A percentile compares a stretch with the other conserved stretches of the same genome.
Evolutionary conservation across 2,888 invertebrate species (phyloP).

Genomic region (Elysia crispata): DNA sequence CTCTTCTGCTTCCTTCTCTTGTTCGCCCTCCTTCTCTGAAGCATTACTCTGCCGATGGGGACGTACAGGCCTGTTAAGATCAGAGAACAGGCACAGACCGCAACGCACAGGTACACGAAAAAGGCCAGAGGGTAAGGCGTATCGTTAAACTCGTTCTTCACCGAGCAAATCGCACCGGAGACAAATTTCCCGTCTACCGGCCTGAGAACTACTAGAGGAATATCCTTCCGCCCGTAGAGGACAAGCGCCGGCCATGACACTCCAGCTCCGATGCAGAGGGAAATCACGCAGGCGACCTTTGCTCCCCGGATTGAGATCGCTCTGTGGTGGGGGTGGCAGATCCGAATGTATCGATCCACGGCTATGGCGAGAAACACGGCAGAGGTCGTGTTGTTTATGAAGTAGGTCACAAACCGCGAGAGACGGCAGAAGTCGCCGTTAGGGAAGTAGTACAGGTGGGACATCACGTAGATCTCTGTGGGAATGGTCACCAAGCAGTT

Average conservation of each 20-base stretch:
- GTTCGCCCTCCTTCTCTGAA: conserved; percentile 49
- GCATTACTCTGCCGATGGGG: conserved; percentile 53
- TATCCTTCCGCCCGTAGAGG: conserved; percentile 52
- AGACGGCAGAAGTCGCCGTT: conserved; percentile 51
- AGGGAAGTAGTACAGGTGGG: conserved; percentile 54
- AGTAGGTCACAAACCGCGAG: conserved; percentile 54
- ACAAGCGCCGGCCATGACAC: conserved; percentile 58
- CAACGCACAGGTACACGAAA: conserved; percentile 53
- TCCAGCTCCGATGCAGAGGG: conserved; percentile 50
- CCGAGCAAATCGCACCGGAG: conserved; percentile 48
- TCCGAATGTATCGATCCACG: conserved; percentile 56
- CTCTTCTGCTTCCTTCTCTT: conserved; percentile 5
- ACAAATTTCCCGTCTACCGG: conserved; percentile 22
- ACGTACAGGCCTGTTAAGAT: conserved; percentile 54
- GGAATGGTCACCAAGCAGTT: conserved; percentile 57
- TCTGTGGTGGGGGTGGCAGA: conserved; percentile 53
- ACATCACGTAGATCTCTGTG: conserved; percentile 55
- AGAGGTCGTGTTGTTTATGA: conserved; percentile 55
- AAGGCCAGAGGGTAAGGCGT: conserved; percentile 52
- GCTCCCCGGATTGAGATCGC: conserved; percentile 48
- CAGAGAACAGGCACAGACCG: conserved; percentile 47
- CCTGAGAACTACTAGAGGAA: conserved; percentile 35
- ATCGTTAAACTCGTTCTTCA: conserved; percentile 49
- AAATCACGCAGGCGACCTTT: conserved; percentile 51
- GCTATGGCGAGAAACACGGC: conserved; percentile 55